A percentile compares a stretch with the other conserved stretches of the same genome.
Evolutionary conservation across 2,888 invertebrate species (phyloP).

Genomic region (Scaptomyza flava): DNA sequence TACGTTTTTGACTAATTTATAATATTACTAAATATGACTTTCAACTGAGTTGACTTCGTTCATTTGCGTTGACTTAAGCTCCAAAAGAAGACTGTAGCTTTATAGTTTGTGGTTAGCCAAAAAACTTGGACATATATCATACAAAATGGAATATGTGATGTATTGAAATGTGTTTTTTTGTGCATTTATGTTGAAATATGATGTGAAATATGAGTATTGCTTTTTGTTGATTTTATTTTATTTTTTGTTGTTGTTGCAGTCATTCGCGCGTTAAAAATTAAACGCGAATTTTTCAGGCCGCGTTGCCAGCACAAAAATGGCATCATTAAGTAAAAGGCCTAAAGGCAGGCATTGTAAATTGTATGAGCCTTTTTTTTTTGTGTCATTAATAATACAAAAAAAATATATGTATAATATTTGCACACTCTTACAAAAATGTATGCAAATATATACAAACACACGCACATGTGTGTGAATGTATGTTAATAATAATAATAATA

Average conservation of each 20-base stretch:
- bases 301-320: conserved; percentile 75
- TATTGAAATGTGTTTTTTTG: background rate
- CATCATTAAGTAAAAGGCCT: conserved; percentile 77
- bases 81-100: background rate
- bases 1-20: no score
- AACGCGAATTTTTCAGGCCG: conserved; percentile 74
- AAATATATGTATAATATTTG: conserved; percentile 26
- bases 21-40: background rate
- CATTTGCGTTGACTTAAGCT: background rate
- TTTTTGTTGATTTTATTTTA: conserved; percentile 23
- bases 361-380: conserved; percentile 78
- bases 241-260: conserved; percentile 64
- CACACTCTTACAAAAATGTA: no score
- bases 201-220: conserved; percentile 38
- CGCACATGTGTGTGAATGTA: conserved; percentile 19
- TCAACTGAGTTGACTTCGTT: background rate
- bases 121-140: background rate
- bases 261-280: conserved; percentile 77
- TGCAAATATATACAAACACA: conserved; percentile 16
- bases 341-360: conserved; percentile 75
- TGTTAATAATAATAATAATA: conserved; percentile 62
- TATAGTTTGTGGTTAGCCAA: background rate
- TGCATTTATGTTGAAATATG: conserved; percentile 30
- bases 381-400: conserved; percentile 78
- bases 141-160: background rate